phyloP scores from a whole-genome alignment of 2,113 vertebrate species.

The Pterophyllum scalare region DNA sequence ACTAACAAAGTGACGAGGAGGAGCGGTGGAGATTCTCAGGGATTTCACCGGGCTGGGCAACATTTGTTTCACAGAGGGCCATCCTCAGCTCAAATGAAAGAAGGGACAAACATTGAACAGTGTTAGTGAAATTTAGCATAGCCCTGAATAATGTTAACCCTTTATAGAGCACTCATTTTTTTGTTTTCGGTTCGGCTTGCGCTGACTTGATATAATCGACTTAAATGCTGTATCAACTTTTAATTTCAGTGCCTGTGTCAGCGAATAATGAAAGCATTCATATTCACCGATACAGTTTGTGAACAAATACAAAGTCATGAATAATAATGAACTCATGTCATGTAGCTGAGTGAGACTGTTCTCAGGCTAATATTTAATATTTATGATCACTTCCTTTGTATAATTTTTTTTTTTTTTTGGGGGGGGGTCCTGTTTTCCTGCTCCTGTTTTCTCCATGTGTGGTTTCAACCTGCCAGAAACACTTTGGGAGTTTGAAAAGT shows the following conservation, averaged over 20 bases:
- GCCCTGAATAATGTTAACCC: rapidly evolving
- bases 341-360: too few species aligned
- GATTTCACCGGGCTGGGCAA: neutral
- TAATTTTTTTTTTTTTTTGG: too few species aligned
- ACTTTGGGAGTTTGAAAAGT: too few species aligned
- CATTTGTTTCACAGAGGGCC: neutral
- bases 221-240: neutral
- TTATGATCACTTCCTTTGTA: too few species aligned
- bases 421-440: too few species aligned
- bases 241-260: neutral
- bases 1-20: neutral
- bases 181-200: neutral
- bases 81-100: too few species aligned
- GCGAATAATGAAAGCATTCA: neutral
- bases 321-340: neutral
- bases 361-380: too few species aligned
- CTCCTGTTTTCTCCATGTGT: neutral
- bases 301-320: neutral
- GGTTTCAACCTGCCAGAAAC: too few species aligned
- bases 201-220: neutral
- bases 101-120: neutral
- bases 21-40: neutral
- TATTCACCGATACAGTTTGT: neutral
- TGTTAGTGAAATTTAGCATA: too few species aligned
- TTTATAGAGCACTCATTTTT: too few species aligned